Evolutionary conservation across 1,140 invertebrate species (phyloP), one percentile per base, ranked within the genome.

Genomic region (Eriocheir sinensis): DNA sequence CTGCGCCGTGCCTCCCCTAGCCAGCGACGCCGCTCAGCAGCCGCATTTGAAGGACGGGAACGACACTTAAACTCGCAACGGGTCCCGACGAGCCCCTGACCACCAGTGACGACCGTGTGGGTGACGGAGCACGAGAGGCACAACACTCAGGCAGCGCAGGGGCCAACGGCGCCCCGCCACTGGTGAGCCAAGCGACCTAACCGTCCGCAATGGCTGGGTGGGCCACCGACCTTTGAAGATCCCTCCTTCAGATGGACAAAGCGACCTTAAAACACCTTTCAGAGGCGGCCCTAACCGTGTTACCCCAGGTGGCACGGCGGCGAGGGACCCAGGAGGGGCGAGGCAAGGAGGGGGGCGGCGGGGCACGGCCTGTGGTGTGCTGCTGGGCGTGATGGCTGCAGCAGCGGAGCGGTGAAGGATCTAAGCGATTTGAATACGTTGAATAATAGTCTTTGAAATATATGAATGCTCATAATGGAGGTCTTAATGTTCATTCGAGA

Each of bases 161-260:
- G n/a, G 21, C 60, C 27, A n/a, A n/a, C 27, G 60, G 60, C 1
- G 21, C 60, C 60, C n/a, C 27, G 60, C 21, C 27, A n/a, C n/a
- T 1, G 27, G 60, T 4, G 60, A 21, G 21, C n/a, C n/a, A 72
- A 72, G 27, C 21, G 60, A 72, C 60, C 60, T 72, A 72, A 72
- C 60, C 27, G 60, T n/a, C 60, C 60, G 60, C n/a, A 21, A 4
- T 8, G 60, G 60, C n/a, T 6, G 60, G n/a, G 27, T n/a, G 60
- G 27, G 27, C 27, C 21, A 21, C 60, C 60, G 27, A 72, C 9
- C 60, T n/a, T 72, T n/a, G 60, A n/a, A 21, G 21, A 21, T 4
- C 44, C n/a, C 60, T 72, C 60, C 60, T 72, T 72, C 60, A n/a
- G 60, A 72, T 72, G 60, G 60, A 72, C 60, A 72, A 72, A 72